These are phyloP conservation scores for Scophthalmus maximus DNA, from an alignment of 2,113 vertebrate species.

Conservation along the genomic window DNA sequence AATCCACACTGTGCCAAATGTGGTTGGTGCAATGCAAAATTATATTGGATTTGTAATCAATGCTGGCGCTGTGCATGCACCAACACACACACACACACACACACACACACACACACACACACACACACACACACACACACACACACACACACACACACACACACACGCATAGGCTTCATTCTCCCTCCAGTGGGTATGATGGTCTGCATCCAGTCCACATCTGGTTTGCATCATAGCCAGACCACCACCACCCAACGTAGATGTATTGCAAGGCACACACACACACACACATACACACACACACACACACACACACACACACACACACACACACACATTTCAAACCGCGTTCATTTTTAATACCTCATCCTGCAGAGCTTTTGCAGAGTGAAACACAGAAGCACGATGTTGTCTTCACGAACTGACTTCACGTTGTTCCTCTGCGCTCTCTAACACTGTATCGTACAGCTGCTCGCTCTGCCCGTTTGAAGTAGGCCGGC, in stretches of 20 bases:
- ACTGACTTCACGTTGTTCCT: conserved; percentile 50
- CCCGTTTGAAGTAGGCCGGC: conserved; percentile 32
- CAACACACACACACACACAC: conserved; percentile 33
- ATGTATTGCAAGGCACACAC: conserved; percentile 49
- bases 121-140: conserved; percentile 33
- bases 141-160: conserved; percentile 29
- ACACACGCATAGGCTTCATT: conserved; percentile 36
- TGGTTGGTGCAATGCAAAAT: conserved; percentile 69
- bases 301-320: conserved; percentile 46
- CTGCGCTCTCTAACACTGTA: background rate
- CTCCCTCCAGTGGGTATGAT: conserved; percentile 64
- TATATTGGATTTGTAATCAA: conserved; percentile 75
- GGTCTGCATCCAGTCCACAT: conserved; percentile 73
- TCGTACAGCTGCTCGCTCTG: conserved; percentile 10
- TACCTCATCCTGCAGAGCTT: conserved; percentile 46
- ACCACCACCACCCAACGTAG: conserved; percentile 66
- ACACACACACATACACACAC: no score
- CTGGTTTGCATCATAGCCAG: conserved; percentile 77
- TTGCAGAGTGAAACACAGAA: conserved; percentile 53
- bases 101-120: conserved; percentile 13
- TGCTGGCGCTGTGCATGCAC: conserved; percentile 47
- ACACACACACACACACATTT: conserved; percentile 32
- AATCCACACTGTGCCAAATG: conserved; percentile 59
- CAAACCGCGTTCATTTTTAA: conserved; percentile 52
- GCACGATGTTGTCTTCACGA: conserved; percentile 60